These are phyloP conservation scores for Elanus axillaris DNA, from an alignment of 2,113 vertebrate species.

Conservation along the genomic window DNA sequence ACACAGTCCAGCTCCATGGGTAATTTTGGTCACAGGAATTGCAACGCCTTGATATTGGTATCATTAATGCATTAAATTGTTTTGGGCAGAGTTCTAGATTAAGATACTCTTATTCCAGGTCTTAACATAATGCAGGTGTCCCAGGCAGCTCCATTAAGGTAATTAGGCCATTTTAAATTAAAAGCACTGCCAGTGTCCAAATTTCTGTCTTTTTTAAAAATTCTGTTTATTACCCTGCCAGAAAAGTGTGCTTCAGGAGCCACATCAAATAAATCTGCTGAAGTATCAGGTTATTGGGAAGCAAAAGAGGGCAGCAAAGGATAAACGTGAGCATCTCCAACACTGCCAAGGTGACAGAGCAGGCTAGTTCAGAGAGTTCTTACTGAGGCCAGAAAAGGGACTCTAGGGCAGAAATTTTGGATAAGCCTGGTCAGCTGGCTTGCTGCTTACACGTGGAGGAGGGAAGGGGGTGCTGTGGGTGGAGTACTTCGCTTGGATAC, in stretches of 20 bases:
- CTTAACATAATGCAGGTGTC: neutral
- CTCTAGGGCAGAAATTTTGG: neutral
- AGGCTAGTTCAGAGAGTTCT: neutral
- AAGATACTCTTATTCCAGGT: neutral
- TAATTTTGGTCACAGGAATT: neutral
- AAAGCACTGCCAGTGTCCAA: neutral
- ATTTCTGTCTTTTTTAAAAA: neutral
- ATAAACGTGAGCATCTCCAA: neutral
- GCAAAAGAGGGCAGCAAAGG: conserved; percentile 23
- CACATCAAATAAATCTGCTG: neutral
- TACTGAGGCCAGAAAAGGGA: neutral
- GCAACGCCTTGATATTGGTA: fast-evolving
- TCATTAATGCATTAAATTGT: neutral
- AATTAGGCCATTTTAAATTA: neutral
- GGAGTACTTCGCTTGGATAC: fast-evolving
- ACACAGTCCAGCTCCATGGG: neutral
- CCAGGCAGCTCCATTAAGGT: neutral
- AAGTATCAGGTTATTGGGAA: neutral
- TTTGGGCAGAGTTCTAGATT: neutral
- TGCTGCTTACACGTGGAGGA: fast-evolving
- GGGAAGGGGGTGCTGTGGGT: neutral
- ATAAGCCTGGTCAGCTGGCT: neutral
- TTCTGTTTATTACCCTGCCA: neutral
- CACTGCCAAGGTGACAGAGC: neutral
- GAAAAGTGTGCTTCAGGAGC: neutral